These are phyloP conservation scores for Hipparchia sbordonii DNA, from an alignment of 2,888 invertebrate species.

Conservation along the genomic window DNA sequence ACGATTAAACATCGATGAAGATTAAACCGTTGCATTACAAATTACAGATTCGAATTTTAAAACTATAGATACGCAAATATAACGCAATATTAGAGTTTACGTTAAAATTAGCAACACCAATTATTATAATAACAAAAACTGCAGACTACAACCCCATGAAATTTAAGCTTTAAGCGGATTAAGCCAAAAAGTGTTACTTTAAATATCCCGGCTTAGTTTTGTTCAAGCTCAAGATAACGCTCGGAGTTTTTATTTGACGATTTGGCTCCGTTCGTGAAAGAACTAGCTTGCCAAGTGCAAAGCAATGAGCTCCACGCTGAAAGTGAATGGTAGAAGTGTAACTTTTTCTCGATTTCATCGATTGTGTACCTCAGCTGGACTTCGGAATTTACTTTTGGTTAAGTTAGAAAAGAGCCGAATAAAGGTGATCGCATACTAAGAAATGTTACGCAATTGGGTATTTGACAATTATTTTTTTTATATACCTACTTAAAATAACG, in stretches of 20 bases:
- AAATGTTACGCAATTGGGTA: neutral
- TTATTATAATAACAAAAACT: neutral
- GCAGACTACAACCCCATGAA: neutral
- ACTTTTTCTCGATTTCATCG: conserved; percentile 20
- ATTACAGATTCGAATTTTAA: too few relatives aligned
- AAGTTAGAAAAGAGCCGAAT: neutral
- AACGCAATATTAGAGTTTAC: too few relatives aligned
- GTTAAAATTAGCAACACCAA: neutral
- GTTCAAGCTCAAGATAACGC: conserved; percentile 41
- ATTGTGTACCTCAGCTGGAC: conserved; percentile 15
- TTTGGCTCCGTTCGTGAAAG: conserved; percentile 40
- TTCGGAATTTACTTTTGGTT: neutral
- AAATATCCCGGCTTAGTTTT: conserved; percentile 40
- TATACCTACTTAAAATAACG: too few relatives aligned
- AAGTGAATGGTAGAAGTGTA: conserved; percentile 27
- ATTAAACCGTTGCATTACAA: too few relatives aligned
- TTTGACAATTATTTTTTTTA: too few relatives aligned
- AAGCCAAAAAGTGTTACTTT: conserved; percentile 15
- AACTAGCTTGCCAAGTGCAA: conserved; percentile 36
- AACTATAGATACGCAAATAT: too few relatives aligned
- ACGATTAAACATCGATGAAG: too few relatives aligned
- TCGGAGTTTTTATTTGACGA: conserved; percentile 41
- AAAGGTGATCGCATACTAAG: neutral
- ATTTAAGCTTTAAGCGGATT: conserved; percentile 6
- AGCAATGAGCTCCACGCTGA: conserved; percentile 31